A percentile compares a stretch with the other conserved stretches of the same genome.
phyloP scores from a whole-genome alignment of 2,113 vertebrate species.

The Edolisoma coerulescens region DNA sequence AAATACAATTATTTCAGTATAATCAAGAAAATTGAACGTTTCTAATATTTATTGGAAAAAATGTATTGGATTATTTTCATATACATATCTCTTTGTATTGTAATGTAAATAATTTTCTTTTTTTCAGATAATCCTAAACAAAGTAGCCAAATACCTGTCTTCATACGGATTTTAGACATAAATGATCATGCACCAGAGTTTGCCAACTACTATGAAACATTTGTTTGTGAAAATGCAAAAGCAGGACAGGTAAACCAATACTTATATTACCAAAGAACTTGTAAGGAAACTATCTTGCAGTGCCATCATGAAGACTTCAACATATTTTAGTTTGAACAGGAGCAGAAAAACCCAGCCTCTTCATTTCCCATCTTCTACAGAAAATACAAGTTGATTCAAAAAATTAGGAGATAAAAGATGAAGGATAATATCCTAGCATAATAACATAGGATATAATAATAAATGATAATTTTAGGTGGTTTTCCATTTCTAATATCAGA shows the following conservation, averaged over 20 bases:
- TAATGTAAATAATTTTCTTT: neutral
- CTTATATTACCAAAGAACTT: neutral
- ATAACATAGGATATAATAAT: neutral
- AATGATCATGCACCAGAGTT: slow-evolving; percentile 82
- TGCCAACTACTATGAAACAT: slow-evolving; percentile 78
- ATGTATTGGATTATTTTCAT: neutral
- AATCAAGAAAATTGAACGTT: neutral
- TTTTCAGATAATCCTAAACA: slow-evolving; percentile 78
- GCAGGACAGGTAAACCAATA: slow-evolving; percentile 76
- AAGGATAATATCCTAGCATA: neutral
- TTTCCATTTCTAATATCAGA: neutral
- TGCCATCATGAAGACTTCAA: neutral
- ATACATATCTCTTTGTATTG: neutral
- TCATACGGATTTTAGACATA: slow-evolving; percentile 80
- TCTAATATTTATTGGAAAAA: neutral
- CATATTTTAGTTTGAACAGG: neutral
- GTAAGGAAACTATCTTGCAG: neutral
- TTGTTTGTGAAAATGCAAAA: slow-evolving; percentile 84
- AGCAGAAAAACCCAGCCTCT: neutral
- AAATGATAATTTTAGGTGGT: fast-evolving
- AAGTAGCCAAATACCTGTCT: slow-evolving; percentile 73
- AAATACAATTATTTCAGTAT: neutral
- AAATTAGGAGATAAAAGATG: neutral
- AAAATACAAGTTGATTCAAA: neutral
- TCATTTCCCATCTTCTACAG: neutral